Evolutionary conservation across 1,140 invertebrate species (phyloP), one percentile per base, ranked within the genome.

Genomic region (Zophobas atratus): DNA sequence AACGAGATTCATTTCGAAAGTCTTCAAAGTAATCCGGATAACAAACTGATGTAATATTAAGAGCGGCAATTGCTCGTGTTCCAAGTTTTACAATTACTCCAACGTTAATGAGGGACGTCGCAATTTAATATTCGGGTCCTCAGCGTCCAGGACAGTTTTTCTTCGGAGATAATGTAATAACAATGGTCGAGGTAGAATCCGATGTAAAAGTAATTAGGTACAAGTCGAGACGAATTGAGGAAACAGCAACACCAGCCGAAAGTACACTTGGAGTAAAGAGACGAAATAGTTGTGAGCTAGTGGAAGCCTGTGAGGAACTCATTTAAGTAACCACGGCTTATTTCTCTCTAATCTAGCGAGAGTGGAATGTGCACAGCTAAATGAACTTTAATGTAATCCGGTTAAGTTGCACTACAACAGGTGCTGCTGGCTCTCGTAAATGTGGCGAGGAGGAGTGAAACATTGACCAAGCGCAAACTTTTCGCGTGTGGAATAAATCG

Each of bases 331-430:
- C 71, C 55, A 51, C 55, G 71, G 71, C 71, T 73, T 73, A 73
- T 73, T 73, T 56, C 55, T 8, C 55, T 55, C 71, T 73, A 73
- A 73, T 73, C 71, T 73, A 73, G 49, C 49, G 49, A 43, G 51
- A 73, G 49, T 55, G 49, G 71, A 55, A 73, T 73, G 71, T 73
- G 74, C 56, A 76, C 74, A 77, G 70, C 75, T 70, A 77, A 77
- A 77, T 77, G 75, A 77, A 71, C 60, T 77, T 77, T 77, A 77
- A 77, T 77, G 57, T 77, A 77, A 77, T 77, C 75, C 48, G 41
- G 60, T 70, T 76, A 55, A 57, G 67, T 67, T 77, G 63, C 57
- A 63, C 74, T 51, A 77, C 75, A 77, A 77, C 75, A 77, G 75
- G 75, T 77, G 75, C 60, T 77, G 73, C 43, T 75, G 2, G 36